Conservation (phyloP, 2,888 invertebrate genomes). For the Scaptomyza tumidula region DNA sequence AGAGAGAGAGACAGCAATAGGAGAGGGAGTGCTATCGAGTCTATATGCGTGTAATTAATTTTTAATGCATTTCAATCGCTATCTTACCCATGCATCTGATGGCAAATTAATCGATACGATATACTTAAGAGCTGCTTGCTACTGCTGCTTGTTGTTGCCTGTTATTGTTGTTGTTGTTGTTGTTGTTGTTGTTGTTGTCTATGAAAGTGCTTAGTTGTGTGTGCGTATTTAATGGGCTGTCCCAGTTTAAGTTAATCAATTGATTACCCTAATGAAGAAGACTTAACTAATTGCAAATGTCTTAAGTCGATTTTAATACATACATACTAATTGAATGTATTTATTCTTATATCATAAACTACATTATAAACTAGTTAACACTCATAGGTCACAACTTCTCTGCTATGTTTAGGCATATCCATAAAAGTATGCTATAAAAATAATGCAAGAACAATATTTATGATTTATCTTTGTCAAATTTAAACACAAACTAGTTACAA, state of each 20-base stretch:
- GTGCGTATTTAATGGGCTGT: not conserved
- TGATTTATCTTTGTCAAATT: too few relatives aligned
- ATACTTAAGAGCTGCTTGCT: constrained; percentile 3
- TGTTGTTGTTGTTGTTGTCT: not conserved
- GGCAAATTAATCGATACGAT: constrained; percentile 1
- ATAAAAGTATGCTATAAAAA: too few relatives aligned
- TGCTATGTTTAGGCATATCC: too few relatives aligned
- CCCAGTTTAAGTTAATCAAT: not conserved
- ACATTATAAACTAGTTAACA: too few relatives aligned
- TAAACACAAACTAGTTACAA: too few relatives aligned
- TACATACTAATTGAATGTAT: too few relatives aligned
- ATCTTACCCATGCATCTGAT: not conserved
- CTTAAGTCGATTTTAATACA: too few relatives aligned
- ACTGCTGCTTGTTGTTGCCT: not conserved
- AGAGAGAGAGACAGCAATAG: not conserved
- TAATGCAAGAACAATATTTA: too few relatives aligned
- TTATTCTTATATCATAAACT: too few relatives aligned
- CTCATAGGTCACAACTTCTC: too few relatives aligned
- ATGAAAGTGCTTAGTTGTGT: too few relatives aligned
- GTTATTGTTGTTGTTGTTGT: too few relatives aligned
- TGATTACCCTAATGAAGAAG: not conserved
- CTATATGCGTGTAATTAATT: not conserved
- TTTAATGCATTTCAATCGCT: not conserved
- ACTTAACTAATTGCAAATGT: not conserved
- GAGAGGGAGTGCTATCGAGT: not conserved